A percentile compares a stretch with the other conserved stretches of the same genome.
phyloP scores from a whole-genome alignment of 2,113 vertebrate genomes.

The Alexandromys fortis region DNA sequence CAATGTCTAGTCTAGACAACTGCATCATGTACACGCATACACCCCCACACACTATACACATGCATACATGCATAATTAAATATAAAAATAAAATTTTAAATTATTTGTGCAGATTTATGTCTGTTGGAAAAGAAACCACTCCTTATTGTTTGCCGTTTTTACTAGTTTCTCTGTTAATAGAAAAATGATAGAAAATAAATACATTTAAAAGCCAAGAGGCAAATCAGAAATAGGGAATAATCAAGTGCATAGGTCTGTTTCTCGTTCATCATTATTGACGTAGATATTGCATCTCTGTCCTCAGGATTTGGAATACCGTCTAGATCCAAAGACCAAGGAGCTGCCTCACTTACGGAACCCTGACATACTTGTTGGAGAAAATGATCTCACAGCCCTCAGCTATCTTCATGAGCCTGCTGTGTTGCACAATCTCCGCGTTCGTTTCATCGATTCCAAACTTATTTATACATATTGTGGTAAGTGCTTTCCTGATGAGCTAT shows the following conservation, averaged over 20 bases:
- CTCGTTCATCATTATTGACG: background rate
- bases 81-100: background rate
- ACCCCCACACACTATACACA: background rate
- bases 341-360: slow-evolving; percentile 96
- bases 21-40: background rate
- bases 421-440: slow-evolving; percentile 97
- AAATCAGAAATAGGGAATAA: slow-evolving; percentile 33
- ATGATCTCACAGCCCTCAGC: slow-evolving; percentile 98
- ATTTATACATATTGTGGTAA: slow-evolving; percentile 99
- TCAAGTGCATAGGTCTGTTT: background rate
- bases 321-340: slow-evolving; percentile 94
- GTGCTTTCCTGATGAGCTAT: slow-evolving; percentile 38
- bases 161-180: background rate
- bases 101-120: background rate
- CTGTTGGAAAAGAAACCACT: background rate
- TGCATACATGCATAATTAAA: background rate
- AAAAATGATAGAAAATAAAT: slow-evolving; percentile 23
- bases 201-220: background rate
- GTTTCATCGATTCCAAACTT: slow-evolving; percentile 98
- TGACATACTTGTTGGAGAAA: slow-evolving; percentile 98
- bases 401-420: slow-evolving; percentile 98
- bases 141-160: background rate
- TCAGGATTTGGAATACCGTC: slow-evolving; percentile 91
- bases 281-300: slow-evolving; percentile 53
- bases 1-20: background rate